Percentiles rank a stretch among this genome's conserved stretches.
Conservation (phyloP, 1,140 invertebrate species). For the Ceratina calcarata region DNA sequence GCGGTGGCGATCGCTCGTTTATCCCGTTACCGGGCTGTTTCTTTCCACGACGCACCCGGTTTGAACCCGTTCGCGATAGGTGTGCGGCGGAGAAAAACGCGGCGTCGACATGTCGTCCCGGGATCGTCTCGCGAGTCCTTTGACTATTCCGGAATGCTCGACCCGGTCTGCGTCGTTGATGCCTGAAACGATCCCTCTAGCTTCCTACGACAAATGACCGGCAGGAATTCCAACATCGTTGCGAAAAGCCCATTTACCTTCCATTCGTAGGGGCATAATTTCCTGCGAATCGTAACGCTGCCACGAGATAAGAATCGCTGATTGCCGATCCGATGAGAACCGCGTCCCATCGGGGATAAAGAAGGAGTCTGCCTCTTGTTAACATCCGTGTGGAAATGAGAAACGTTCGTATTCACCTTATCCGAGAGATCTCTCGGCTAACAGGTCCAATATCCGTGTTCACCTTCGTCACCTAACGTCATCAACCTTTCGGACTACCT, state of each 20-base stretch:
- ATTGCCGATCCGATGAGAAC: not conserved
- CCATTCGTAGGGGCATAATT: not conserved
- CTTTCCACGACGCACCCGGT: slow-evolving; percentile 48
- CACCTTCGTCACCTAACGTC: slow-evolving; percentile 61
- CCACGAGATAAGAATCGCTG: not conserved
- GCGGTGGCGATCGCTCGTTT: slow-evolving; percentile 52
- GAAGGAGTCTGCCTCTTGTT: slow-evolving; percentile 32
- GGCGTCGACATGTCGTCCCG: slow-evolving; percentile 54
- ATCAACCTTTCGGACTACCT: slow-evolving; percentile 52
- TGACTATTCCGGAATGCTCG: slow-evolving; percentile 56
- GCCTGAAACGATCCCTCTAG: not conserved
- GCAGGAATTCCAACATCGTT: not conserved
- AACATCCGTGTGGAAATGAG: slow-evolving; percentile 46
- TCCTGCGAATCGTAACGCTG: not conserved
- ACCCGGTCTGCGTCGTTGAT: not conserved
- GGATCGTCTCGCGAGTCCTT: slow-evolving; percentile 50
- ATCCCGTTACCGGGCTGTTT: slow-evolving; percentile 69
- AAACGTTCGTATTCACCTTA: slow-evolving; percentile 49
- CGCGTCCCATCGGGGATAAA: not conserved
- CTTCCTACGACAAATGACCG: slow-evolving; percentile 3
- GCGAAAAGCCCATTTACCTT: not conserved
- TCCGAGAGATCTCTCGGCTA: slow-evolving; percentile 43
- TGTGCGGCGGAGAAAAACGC: slow-evolving; percentile 67
- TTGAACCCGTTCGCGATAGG: slow-evolving; percentile 70
- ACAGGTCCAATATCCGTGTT: slow-evolving; percentile 32